Conservation (phyloP, 1,140 invertebrate species). For the Drosophila ambigua region DNA sequence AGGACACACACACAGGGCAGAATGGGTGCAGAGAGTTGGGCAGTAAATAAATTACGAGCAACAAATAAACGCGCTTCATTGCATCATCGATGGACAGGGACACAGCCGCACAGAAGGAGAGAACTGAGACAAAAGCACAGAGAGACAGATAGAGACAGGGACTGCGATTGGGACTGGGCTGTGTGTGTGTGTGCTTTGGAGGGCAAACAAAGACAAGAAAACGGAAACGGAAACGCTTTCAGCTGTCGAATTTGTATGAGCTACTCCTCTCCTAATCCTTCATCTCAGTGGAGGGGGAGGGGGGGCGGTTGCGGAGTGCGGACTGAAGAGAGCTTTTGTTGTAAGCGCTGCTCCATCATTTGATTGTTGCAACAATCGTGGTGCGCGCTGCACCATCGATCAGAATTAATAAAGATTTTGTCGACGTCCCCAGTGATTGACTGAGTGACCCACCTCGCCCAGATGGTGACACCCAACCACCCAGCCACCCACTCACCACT, state of each 20-base stretch:
- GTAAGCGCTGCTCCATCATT: constrained; percentile 80
- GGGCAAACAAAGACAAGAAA: constrained; percentile 77
- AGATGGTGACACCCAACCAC: constrained; percentile 22
- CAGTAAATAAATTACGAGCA: constrained; percentile 83
- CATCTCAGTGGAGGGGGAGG: too few relatives aligned
- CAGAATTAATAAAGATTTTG: constrained; percentile 84
- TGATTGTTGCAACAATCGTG: constrained; percentile 70
- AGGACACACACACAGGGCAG: constrained; percentile 14
- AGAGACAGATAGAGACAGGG: constrained; percentile 35
- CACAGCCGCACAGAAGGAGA: not conserved
- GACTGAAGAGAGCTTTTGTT: constrained; percentile 41
- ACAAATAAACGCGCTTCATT: constrained; percentile 80
- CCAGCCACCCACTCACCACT: not conserved
- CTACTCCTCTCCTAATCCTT: constrained; percentile 19
- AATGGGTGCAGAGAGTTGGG: constrained; percentile 57
- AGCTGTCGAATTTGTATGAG: constrained; percentile 81
- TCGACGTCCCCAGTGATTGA: constrained; percentile 52
- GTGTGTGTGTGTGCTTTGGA: constrained; percentile 38
- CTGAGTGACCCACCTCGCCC: constrained; percentile 51
- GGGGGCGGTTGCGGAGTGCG: too few relatives aligned
- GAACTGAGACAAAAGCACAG: constrained; percentile 2
- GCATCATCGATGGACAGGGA: constrained; percentile 46
- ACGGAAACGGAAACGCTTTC: constrained; percentile 80
- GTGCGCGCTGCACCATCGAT: constrained; percentile 76
- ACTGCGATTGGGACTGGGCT: constrained; percentile 32